Conservation (phyloP, 2,113 vertebrate genomes). For the Leptodactylus fuscus region DNA sequence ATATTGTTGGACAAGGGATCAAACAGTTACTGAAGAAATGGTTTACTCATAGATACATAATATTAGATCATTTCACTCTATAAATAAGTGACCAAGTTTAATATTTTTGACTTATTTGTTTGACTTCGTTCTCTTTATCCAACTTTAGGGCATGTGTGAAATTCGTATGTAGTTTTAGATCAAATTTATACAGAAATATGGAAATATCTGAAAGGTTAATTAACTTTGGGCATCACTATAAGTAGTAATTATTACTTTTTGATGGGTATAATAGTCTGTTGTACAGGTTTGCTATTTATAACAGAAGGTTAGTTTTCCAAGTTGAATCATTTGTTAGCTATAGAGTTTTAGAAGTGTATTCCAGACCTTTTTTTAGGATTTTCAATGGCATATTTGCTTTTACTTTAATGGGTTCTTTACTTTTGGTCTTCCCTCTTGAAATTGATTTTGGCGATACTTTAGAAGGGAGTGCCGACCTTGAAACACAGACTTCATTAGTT, state of each 20-base stretch:
- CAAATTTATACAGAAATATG: too few species aligned
- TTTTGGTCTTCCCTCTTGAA: not conserved
- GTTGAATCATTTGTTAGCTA: not conserved
- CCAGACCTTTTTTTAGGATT: not conserved
- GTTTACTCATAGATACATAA: too few species aligned
- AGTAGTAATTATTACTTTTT: not conserved
- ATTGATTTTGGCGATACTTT: not conserved
- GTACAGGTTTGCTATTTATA: not conserved
- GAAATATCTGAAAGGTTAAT: too few species aligned
- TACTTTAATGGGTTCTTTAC: not conserved
- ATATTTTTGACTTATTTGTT: too few species aligned
- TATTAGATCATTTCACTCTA: too few species aligned
- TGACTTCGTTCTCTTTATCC: too few species aligned
- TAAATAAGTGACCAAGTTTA: too few species aligned
- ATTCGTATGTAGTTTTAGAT: too few species aligned
- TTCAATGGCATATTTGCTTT: not conserved
- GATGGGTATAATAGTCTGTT: not conserved
- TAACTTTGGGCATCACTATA: too few species aligned
- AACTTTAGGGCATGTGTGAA: too few species aligned
- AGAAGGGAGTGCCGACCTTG: not conserved
- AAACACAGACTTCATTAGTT: not conserved
- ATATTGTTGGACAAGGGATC: too few species aligned
- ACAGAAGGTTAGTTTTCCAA: not conserved
- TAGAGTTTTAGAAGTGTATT: not conserved
- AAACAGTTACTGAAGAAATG: too few species aligned